These are phyloP conservation scores for Antedon mediterranea DNA, from an alignment of 53 echinoderm and acorn worm genomes.

Conservation along the genomic window DNA sequence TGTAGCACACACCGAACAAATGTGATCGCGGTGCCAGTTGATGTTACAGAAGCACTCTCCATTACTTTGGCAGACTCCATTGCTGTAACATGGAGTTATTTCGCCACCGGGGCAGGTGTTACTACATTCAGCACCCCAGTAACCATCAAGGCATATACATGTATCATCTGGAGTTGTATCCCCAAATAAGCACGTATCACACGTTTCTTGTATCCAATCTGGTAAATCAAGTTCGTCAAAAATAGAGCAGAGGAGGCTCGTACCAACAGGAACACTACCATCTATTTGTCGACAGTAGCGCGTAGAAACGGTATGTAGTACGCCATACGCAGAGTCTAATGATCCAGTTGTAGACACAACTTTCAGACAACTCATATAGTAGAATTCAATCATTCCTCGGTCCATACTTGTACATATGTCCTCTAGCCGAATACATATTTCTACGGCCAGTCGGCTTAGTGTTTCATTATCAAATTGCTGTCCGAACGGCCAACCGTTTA, in stretches of 20 bases:
- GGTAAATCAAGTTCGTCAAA: conserved; percentile 17
- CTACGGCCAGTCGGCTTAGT: conserved; percentile 10
- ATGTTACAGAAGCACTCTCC: conserved; percentile 50
- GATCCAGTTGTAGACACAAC: conserved; percentile 28
- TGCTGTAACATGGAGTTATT: conserved; percentile 38
- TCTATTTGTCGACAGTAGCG: conserved; percentile 24
- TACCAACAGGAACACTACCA: background rate
- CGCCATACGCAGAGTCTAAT: conserved; percentile 32
- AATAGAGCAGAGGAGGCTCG: conserved; percentile 14
- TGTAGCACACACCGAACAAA: conserved; percentile 31
- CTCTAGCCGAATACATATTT: conserved; percentile 38
- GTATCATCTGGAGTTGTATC: background rate
- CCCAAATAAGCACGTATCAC: conserved; percentile 48
- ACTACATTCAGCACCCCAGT: conserved; percentile 40
- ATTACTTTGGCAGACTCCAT: conserved; percentile 34
- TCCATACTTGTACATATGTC: conserved; percentile 22
- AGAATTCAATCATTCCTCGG: conserved; percentile 41
- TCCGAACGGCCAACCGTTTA: conserved; percentile 30
- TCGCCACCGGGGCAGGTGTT: conserved; percentile 60
- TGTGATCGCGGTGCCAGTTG: conserved; percentile 32
- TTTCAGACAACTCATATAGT: conserved; percentile 49
- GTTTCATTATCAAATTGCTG: conserved; percentile 20
- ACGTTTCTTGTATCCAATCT: conserved; percentile 21
- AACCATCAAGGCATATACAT: conserved; percentile 45
- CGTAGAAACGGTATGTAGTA: conserved; percentile 16